Conservation (phyloP, 1,140 invertebrate species). For the Drosophila lini region DNA sequence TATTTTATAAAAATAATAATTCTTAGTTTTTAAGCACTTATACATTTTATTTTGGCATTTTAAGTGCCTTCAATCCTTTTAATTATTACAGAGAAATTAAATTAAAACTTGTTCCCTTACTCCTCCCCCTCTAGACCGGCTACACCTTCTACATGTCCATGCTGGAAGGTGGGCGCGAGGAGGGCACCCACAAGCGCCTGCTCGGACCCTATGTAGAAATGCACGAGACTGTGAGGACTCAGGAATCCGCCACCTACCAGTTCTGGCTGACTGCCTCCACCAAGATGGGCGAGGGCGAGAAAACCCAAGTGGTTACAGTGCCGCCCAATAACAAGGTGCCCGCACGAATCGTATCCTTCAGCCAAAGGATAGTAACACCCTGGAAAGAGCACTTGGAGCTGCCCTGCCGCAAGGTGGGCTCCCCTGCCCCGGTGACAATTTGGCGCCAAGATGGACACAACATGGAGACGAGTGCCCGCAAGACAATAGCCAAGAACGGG, state of each 20-base stretch:
- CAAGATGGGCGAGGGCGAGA: slow-evolving; percentile 91
- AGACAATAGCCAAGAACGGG: slow-evolving; percentile 88
- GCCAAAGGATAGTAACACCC: slow-evolving; percentile 90
- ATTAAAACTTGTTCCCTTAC: neutral
- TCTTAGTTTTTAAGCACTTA: too few species aligned
- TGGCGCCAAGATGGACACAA: slow-evolving; percentile 90
- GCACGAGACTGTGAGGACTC: slow-evolving; percentile 90
- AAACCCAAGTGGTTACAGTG: slow-evolving; percentile 90
- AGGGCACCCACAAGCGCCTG: slow-evolving; percentile 89
- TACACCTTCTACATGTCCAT: slow-evolving; percentile 93
- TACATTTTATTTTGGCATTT: neutral
- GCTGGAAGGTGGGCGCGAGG: slow-evolving; percentile 90
- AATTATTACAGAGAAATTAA: neutral
- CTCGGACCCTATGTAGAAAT: slow-evolving; percentile 87
- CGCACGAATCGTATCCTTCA: slow-evolving; percentile 93
- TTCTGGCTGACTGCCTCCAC: slow-evolving; percentile 93
- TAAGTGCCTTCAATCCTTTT: neutral
- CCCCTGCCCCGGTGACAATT: slow-evolving; percentile 89
- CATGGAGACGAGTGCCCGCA: slow-evolving; percentile 89
- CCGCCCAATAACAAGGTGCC: slow-evolving; percentile 92
- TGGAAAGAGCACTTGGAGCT: slow-evolving; percentile 93
- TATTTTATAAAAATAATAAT: neutral
- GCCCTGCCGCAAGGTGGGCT: slow-evolving; percentile 92
- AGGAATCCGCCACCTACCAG: slow-evolving; percentile 90
- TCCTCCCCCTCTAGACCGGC: slow-evolving; percentile 81